Evolutionary conservation across 2,113 vertebrate genomes (phyloP).

Genomic region (Chloebia gouldiae): DNA sequence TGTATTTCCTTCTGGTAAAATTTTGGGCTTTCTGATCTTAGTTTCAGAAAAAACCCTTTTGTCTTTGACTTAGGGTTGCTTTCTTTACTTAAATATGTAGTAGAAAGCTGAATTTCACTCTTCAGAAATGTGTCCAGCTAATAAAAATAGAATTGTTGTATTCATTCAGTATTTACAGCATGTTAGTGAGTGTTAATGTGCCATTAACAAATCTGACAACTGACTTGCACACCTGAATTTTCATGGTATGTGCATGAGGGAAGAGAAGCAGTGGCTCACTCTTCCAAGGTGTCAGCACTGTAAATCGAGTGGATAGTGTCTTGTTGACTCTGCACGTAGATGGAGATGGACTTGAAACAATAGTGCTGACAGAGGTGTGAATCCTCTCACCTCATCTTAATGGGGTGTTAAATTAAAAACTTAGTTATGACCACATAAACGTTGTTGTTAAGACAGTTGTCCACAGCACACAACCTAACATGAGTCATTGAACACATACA

Average conservation of each 20-base stretch:
- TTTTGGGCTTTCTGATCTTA: background rate
- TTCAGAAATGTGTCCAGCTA: background rate
- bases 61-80: background rate
- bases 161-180: background rate
- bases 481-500: slow-evolving; percentile 53
- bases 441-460: slow-evolving; percentile 15
- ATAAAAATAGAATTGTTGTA: background rate
- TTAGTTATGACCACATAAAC: slow-evolving; percentile 49
- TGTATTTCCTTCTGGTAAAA: background rate
- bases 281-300: background rate
- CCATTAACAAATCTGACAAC: background rate
- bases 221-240: background rate
- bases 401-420: slow-evolving; percentile 64
- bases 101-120: background rate
- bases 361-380: slow-evolving; percentile 25
- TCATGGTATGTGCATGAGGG: background rate
- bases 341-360: slow-evolving; percentile 27
- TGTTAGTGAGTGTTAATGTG: background rate
- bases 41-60: background rate
- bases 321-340: slow-evolving; percentile 5
- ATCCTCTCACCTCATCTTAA: slow-evolving; percentile 28
- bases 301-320: background rate
- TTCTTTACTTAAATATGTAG: background rate
- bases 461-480: slow-evolving; percentile 34
- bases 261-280: background rate